These are phyloP conservation scores for Malurus elegans DNA, from an alignment of 2,113 vertebrate genomes.

Conservation along the genomic window DNA sequence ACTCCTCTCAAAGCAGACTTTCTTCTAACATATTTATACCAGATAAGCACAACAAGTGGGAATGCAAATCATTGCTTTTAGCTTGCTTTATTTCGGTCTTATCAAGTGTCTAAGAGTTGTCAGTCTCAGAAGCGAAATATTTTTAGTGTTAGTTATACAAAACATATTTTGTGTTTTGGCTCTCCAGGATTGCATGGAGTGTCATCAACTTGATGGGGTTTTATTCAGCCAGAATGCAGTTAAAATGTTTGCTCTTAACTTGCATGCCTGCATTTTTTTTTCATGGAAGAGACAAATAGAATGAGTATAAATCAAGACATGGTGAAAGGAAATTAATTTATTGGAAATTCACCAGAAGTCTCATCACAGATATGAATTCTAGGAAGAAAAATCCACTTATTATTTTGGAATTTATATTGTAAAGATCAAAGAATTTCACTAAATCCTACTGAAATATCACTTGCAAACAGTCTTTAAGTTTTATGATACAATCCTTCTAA, in stretches of 20 bases:
- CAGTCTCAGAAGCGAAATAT: not conserved
- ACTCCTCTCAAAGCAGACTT: not conserved
- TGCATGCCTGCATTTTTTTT: not conserved
- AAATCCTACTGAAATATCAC: not conserved
- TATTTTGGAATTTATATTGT: not conserved
- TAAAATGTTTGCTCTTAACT: not conserved
- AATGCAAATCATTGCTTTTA: not conserved
- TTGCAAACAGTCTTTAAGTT: not conserved
- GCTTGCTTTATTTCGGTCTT: not conserved
- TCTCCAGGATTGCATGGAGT: not conserved
- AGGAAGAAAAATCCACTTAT: not conserved
- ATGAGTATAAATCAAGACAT: not conserved
- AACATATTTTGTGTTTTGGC: not conserved
- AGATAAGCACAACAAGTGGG: not conserved
- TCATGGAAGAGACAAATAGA: not conserved
- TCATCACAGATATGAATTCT: not conserved
- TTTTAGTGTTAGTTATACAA: not conserved
- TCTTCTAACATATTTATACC: not conserved
- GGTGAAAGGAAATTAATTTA: not conserved
- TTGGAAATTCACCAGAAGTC: not conserved
- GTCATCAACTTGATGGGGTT: not conserved
- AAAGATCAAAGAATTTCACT: not conserved
- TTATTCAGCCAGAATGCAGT: not conserved
- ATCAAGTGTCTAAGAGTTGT: not conserved
- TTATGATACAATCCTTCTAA: not conserved